Conservation (phyloP, 1,140 invertebrate species). For the Pygmarrhopalites habei region DNA sequence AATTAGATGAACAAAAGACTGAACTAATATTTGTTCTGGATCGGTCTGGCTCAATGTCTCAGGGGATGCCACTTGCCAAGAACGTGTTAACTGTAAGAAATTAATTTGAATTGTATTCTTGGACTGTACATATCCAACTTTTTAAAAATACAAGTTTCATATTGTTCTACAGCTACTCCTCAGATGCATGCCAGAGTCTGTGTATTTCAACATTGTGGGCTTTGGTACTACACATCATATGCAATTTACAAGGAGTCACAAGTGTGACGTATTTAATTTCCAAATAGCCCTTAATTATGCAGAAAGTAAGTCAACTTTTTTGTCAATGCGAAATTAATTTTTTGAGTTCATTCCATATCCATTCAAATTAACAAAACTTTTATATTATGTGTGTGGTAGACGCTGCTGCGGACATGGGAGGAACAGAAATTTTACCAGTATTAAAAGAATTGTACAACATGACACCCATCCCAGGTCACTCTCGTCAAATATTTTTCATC, state of each 20-base stretch:
- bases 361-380: no score
- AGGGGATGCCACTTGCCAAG: conserved; percentile 39
- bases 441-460: conserved; percentile 40
- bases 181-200: conserved; percentile 35
- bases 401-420: conserved; percentile 41
- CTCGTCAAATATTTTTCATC: conserved; percentile 43
- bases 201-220: conserved; percentile 39
- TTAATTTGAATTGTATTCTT: no score
- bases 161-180: conserved; percentile 34
- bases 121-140: no score
- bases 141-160: no score
- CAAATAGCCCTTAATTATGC: no score
- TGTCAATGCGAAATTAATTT: no score
- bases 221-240: conserved; percentile 31
- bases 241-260: conserved; percentile 31
- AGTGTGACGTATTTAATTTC: no score
- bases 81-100: conserved; percentile 37
- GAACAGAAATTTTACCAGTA: neutral
- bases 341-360: no score
- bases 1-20: conserved; percentile 36
- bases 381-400: no score
- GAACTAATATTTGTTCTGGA: conserved; percentile 42
- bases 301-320: no score
- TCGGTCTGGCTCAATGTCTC: conserved; percentile 41
- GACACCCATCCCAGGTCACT: conserved; percentile 38